Conservation (phyloP, 2,797 vertebrate genomes). For the Cynopterus sphinx region DNA sequence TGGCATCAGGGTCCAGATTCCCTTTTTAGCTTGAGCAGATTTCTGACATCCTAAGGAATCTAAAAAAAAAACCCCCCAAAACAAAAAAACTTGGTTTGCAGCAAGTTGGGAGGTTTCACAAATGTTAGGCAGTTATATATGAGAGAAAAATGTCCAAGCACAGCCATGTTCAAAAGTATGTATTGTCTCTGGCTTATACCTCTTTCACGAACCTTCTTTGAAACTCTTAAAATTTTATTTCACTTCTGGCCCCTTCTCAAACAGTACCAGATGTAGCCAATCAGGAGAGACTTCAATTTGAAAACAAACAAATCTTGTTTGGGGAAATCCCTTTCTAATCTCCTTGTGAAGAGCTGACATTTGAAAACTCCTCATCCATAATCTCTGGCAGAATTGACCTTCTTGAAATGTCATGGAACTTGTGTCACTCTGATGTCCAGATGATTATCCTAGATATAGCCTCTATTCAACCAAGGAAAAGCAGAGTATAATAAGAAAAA, state of each 20-base stretch:
- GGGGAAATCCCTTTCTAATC: neutral
- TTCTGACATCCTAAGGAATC: neutral
- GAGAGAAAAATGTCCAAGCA: neutral
- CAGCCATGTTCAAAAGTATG: neutral
- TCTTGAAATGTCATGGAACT: neutral
- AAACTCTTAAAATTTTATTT: neutral
- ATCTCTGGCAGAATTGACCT: neutral
- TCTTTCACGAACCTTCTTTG: neutral
- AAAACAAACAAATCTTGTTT: constrained; percentile 7
- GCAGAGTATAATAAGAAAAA: too few relatives aligned
- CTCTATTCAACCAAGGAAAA: neutral
- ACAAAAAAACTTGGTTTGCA: neutral
- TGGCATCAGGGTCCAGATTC: neutral
- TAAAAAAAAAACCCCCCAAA: neutral
- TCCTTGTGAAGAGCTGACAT: neutral
- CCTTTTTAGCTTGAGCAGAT: neutral
- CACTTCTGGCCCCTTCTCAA: neutral
- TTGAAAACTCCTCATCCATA: neutral
- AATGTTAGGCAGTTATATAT: neutral
- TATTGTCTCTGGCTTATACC: neutral
- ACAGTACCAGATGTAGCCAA: neutral
- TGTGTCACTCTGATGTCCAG: neutral
- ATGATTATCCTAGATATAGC: neutral
- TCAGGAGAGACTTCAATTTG: neutral
- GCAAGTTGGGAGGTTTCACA: neutral